A percentile compares a stretch with the other conserved stretches of the same genome.
Conservation (phyloP, 2,113 vertebrate species). For the Bothrops jararaca region DNA sequence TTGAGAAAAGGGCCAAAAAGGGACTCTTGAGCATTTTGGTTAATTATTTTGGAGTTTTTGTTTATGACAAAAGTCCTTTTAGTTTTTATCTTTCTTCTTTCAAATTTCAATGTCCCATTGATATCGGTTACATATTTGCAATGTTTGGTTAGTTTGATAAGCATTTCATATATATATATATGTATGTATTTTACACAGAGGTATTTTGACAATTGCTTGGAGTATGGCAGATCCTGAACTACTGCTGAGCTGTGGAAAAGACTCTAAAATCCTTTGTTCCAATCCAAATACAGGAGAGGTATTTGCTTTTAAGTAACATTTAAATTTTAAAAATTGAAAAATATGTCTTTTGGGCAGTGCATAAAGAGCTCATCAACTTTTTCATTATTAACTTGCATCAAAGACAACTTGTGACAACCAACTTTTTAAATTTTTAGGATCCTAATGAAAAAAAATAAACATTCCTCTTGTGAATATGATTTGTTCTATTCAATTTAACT, state of each 20-base stretch:
- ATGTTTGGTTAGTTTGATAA: not conserved
- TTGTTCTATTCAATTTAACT: not conserved
- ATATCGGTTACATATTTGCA: not conserved
- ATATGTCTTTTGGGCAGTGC: not conserved
- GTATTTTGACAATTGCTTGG: conserved; percentile 91
- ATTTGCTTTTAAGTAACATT: conserved; percentile 50
- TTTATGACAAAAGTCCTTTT: not conserved
- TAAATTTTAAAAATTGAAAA: not conserved
- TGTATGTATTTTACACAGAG: conserved; percentile 65
- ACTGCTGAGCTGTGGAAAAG: conserved; percentile 93
- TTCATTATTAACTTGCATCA: not conserved
- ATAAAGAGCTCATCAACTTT: not conserved
- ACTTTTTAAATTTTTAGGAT: not conserved
- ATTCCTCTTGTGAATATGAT: not conserved
- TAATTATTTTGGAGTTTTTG: not conserved
- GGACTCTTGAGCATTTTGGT: not conserved
- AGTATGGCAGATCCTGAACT: conserved; percentile 91
- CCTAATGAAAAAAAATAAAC: not conserved
- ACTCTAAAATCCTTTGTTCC: conserved; percentile 93
- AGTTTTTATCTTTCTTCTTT: not conserved
- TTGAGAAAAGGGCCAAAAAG: not conserved
- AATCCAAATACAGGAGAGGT: conserved; percentile 96
- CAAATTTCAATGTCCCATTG: not conserved
- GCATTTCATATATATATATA: not conserved
- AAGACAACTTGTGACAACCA: not conserved